A percentile compares a stretch with the other conserved stretches of the same genome.
phyloP scores from a whole-genome alignment of 2,113 vertebrate genomes.

The Nyctibius bracteatus region DNA sequence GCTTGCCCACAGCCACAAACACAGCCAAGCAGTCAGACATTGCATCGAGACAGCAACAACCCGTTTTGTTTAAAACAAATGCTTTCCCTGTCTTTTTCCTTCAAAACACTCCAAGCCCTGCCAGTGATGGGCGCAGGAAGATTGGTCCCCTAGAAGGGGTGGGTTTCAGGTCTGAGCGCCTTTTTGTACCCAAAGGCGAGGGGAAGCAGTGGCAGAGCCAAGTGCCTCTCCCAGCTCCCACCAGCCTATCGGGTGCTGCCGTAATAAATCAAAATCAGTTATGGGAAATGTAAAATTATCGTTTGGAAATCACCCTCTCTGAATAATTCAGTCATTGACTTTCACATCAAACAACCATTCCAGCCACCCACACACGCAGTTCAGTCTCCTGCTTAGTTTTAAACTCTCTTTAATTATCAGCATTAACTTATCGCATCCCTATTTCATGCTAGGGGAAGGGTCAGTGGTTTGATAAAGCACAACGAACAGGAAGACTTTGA shows the following conservation, averaged over 20 bases:
- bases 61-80: neutral
- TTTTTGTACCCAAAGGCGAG: neutral
- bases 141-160: neutral
- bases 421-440: constrained; percentile 73
- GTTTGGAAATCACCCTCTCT: constrained; percentile 77
- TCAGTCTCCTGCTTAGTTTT: constrained; percentile 73
- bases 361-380: constrained; percentile 73
- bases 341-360: constrained; percentile 81
- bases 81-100: neutral
- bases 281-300: constrained; percentile 80
- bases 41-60: neutral
- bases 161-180: neutral
- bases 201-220: neutral
- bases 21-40: neutral
- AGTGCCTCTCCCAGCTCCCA: neutral
- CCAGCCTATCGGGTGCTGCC: constrained; percentile 40
- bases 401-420: constrained; percentile 77
- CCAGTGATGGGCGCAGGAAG: neutral
- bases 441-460: constrained; percentile 63
- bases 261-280: constrained; percentile 79
- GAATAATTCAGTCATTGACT: constrained; percentile 82
- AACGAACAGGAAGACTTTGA: constrained; percentile 67
- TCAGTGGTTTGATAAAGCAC: constrained; percentile 58
- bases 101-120: neutral
- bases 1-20: neutral